Percentiles rank a stretch among this genome's conserved stretches.
These are phyloP conservation scores for Neoascia interrupta DNA, from an alignment of 2,888 invertebrate genomes.

Conservation along the genomic window DNA sequence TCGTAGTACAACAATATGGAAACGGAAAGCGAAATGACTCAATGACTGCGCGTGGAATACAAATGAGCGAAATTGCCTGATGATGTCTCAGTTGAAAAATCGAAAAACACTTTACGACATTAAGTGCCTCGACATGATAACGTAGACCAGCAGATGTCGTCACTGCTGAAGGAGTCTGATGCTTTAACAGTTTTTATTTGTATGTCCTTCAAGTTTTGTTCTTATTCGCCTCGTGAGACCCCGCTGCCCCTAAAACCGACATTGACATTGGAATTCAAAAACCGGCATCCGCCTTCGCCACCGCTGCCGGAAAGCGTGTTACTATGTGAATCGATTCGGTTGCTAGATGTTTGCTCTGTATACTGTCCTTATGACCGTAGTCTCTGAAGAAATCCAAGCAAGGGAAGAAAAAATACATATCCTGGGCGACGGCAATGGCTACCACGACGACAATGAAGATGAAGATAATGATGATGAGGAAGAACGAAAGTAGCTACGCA, in stretches of 20 bases:
- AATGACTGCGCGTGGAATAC: conserved; percentile 49
- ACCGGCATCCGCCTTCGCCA: not conserved
- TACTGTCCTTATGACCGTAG: conserved; percentile 29
- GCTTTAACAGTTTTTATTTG: conserved; percentile 4
- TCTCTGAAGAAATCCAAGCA: conserved; percentile 25
- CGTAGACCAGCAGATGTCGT: conserved; percentile 55
- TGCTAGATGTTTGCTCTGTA: conserved; percentile 1
- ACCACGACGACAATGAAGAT: not conserved
- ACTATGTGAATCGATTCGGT: conserved; percentile 44
- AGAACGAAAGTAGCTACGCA: conserved; percentile 27
- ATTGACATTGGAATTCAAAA: conserved; percentile 32
- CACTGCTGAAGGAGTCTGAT: conserved; percentile 1
- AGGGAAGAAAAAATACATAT: conserved; percentile 42
- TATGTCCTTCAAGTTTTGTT: conserved; percentile 14
- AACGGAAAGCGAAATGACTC: conserved; percentile 16
- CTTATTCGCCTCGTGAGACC: not conserved
- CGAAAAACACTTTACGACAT: conserved; percentile 59
- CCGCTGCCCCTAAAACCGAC: not conserved
- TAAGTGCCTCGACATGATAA: conserved; percentile 59
- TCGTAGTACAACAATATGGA: not conserved
- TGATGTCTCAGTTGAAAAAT: conserved; percentile 68
- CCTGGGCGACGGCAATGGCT: conserved; percentile 14
- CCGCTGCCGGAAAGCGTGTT: not conserved
- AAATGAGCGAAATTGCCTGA: conserved; percentile 60
- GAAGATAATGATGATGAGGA: conserved; percentile 13